Percentiles rank a stretch among this genome's conserved stretches.
phyloP scores from a whole-genome alignment of 2,113 vertebrate species.

The Gavia stellata region DNA sequence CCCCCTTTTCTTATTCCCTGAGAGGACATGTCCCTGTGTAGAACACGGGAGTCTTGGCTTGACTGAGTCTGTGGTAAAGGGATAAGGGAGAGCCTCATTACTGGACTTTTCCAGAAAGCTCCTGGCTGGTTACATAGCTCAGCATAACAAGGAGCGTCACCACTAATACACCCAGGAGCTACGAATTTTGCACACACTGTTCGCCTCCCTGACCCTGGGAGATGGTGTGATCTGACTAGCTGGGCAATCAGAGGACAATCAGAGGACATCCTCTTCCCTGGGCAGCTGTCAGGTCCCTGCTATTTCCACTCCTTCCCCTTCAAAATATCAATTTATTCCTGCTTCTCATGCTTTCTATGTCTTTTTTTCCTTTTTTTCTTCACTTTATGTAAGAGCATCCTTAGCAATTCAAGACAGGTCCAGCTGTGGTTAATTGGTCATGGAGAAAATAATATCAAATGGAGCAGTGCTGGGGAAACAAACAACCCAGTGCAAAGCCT shows the following conservation, averaged over 20 bases:
- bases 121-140: not conserved
- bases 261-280: not conserved
- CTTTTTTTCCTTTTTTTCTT: not conserved
- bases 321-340: not conserved
- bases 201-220: not conserved
- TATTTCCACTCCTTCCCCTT: not conserved
- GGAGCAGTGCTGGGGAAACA: not conserved
- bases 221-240: not conserved
- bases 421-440: conserved; percentile 37
- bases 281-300: not conserved
- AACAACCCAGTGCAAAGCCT: conserved; percentile 5
- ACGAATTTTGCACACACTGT: not conserved
- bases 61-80: not conserved
- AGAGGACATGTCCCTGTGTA: not conserved
- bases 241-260: not conserved
- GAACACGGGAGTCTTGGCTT: not conserved
- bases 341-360: not conserved
- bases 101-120: not conserved
- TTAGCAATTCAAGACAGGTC: conserved; percentile 23
- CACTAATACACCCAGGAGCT: not conserved
- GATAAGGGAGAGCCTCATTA: not conserved
- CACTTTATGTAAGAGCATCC: not conserved
- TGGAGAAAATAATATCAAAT: conserved; percentile 16
- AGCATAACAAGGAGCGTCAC: not conserved
- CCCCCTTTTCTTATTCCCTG: not conserved